A percentile compares a stretch with the other conserved stretches of the same genome.
phyloP scores from a whole-genome alignment of 1,140 invertebrate species.

The Heliconius hewitsoni region DNA sequence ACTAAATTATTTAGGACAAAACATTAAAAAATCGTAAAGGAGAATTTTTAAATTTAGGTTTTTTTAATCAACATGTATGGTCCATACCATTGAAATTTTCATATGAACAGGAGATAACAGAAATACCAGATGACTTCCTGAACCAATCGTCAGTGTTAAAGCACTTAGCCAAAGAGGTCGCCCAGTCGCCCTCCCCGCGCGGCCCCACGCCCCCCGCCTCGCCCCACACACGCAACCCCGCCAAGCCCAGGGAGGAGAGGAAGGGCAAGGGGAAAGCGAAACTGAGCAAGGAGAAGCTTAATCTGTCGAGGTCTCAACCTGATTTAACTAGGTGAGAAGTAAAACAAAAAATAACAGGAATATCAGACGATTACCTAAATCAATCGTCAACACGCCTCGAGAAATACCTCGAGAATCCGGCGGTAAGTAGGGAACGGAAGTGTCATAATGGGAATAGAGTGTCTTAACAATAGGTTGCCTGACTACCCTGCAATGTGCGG shows the following conservation, averaged over 20 bases:
- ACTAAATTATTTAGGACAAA: too few relatives aligned
- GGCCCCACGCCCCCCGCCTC: slow-evolving; percentile 65
- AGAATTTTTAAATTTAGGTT: too few relatives aligned
- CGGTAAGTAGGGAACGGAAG: neutral
- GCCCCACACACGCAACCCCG: slow-evolving; percentile 44
- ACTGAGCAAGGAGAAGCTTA: slow-evolving; percentile 83
- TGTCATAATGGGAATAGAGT: neutral
- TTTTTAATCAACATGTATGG: too few relatives aligned
- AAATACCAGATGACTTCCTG: slow-evolving; percentile 92
- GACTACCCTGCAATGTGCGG: neutral
- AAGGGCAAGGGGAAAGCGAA: slow-evolving; percentile 71
- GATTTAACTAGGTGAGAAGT: slow-evolving; percentile 74
- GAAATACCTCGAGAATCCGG: too few relatives aligned
- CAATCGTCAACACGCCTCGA: too few relatives aligned
- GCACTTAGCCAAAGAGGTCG: slow-evolving; percentile 91
- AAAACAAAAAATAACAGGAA: neutral
- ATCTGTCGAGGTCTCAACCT: slow-evolving; percentile 87
- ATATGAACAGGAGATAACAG: slow-evolving; percentile 86
- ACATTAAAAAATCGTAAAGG: too few relatives aligned
- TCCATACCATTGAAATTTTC: neutral
- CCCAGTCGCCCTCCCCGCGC: slow-evolving; percentile 79
- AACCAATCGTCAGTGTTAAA: slow-evolving; percentile 92
- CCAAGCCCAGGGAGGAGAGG: slow-evolving; percentile 53
- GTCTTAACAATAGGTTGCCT: too few relatives aligned
- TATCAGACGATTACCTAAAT: too few relatives aligned